A percentile compares a stretch with the other conserved stretches of the same genome.
Conservation (phyloP, 1,140 invertebrate genomes). For the Andricus grossulariae region DNA sequence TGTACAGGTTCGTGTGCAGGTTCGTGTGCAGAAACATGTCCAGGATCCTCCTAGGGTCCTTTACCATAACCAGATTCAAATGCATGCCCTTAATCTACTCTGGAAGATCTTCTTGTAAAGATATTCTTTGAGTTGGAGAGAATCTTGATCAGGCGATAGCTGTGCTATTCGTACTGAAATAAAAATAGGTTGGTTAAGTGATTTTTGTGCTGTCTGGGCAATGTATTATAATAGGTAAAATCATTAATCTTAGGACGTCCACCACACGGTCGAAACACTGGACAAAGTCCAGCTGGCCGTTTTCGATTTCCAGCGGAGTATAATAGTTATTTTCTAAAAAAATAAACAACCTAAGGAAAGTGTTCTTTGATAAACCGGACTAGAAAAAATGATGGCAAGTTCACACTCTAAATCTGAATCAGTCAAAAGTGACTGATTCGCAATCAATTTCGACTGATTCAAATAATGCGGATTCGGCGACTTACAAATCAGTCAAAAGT, state of each 20-base stretch:
- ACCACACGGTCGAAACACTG: slow-evolving; percentile 31
- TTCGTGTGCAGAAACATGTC: no score
- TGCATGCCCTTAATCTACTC: not conserved
- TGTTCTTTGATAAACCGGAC: not conserved
- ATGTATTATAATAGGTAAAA: slow-evolving; percentile 25
- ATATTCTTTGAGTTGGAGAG: not conserved
- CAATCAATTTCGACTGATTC: no score
- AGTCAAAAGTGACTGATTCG: no score
- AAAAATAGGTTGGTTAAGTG: not conserved
- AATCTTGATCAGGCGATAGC: slow-evolving; percentile 2
- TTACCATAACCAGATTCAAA: no score
- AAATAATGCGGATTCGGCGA: no score
- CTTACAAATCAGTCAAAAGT: no score
- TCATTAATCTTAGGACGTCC: slow-evolving; percentile 20
- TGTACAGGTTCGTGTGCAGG: no score
- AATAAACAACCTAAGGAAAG: not conserved
- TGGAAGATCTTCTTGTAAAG: not conserved
- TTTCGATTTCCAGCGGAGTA: not conserved
- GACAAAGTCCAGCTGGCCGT: slow-evolving; percentile 25
- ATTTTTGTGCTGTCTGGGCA: slow-evolving; percentile 13
- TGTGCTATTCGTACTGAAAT: not conserved
- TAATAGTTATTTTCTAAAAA: slow-evolving; percentile 10
- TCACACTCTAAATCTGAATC: no score
- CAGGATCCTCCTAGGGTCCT: no score
- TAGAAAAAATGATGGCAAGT: no score